A percentile compares a stretch with the other conserved stretches of the same genome.
Conservation (phyloP, 2,113 vertebrate genomes). For the Xiphophorus hellerii region DNA sequence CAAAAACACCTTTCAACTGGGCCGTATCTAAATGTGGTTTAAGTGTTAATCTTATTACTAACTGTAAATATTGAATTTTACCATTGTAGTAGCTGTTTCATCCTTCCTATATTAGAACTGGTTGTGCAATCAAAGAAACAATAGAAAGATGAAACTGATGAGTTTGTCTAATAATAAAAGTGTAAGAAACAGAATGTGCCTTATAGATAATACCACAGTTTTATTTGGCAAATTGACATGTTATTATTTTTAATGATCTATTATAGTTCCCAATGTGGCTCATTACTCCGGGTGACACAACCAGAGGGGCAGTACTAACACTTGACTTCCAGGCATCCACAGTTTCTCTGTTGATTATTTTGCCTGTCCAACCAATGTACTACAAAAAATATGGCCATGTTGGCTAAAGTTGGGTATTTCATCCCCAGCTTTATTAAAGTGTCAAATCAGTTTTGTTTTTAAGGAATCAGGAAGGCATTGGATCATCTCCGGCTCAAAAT, state of each 20-base stretch:
- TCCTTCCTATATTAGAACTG: not conserved
- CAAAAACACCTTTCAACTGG: not conserved
- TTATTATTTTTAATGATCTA: too few relatives aligned
- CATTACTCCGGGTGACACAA: too few relatives aligned
- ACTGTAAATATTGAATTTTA: not conserved
- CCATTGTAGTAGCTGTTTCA: not conserved
- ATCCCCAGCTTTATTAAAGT: not conserved
- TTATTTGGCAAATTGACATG: too few relatives aligned
- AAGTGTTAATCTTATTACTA: not conserved
- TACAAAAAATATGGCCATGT: not conserved
- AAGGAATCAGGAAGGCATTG: not conserved
- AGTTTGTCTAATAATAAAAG: too few relatives aligned
- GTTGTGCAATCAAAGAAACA: not conserved
- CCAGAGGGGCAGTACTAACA: not conserved
- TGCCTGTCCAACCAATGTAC: not conserved
- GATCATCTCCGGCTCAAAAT: not conserved
- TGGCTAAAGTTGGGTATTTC: not conserved
- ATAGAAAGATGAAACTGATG: not conserved
- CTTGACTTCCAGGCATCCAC: not conserved
- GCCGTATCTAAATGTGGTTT: too few relatives aligned
- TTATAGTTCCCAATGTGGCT: too few relatives aligned
- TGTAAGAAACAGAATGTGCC: too few relatives aligned
- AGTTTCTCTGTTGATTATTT: not conserved
- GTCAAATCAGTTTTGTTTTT: not conserved
- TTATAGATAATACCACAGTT: too few relatives aligned